Percentiles rank a stretch among this genome's conserved stretches.
Evolutionary conservation across 2,113 vertebrate species (phyloP).

Genomic region (Sylvilagus bachmani): DNA sequence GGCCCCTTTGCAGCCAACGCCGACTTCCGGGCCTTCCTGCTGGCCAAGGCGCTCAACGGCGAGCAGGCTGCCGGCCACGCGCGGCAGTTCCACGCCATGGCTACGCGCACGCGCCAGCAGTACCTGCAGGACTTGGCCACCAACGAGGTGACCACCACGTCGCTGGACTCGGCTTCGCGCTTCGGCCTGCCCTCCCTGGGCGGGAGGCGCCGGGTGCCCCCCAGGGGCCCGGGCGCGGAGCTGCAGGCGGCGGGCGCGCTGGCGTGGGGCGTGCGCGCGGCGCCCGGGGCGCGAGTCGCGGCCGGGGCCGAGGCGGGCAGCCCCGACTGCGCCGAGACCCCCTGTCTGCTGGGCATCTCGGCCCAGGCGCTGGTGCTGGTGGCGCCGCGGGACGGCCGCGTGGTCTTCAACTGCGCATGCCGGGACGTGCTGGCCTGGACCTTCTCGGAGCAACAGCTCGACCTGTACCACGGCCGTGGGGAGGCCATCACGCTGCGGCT

Average conservation of each 20-base stretch:
- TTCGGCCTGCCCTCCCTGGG: slow-evolving; percentile 93
- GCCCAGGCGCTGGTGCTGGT: slow-evolving; percentile 94
- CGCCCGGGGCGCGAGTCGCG: slow-evolving; percentile 65
- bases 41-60: slow-evolving; percentile 95
- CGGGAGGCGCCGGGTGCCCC: slow-evolving; percentile 83
- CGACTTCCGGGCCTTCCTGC: slow-evolving; percentile 93
- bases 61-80: slow-evolving; percentile 95
- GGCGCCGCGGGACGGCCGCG: slow-evolving; percentile 88
- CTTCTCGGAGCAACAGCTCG: slow-evolving; percentile 89
- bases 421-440: slow-evolving; percentile 96
- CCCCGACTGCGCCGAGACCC: slow-evolving; percentile 77
- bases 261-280: slow-evolving; percentile 92
- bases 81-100: slow-evolving; percentile 96
- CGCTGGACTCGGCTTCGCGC: slow-evolving; percentile 94
- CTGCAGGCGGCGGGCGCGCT: slow-evolving; percentile 93
- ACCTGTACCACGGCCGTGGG: slow-evolving; percentile 94
- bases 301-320: slow-evolving; percentile 48
- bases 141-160: slow-evolving; percentile 94
- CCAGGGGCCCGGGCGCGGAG: slow-evolving; percentile 90
- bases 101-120: slow-evolving; percentile 94
- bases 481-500: slow-evolving; percentile 91
- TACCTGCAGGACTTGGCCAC: slow-evolving; percentile 95
- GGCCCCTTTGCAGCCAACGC: slow-evolving; percentile 90
- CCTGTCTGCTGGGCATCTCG: slow-evolving; percentile 93
- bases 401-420: slow-evolving; percentile 95